Evolutionary conservation across 2,797 vertebrate genomes (phyloP), one percentile per base, ranked within the genome.

Genomic region (Sitta carolinensis): DNA sequence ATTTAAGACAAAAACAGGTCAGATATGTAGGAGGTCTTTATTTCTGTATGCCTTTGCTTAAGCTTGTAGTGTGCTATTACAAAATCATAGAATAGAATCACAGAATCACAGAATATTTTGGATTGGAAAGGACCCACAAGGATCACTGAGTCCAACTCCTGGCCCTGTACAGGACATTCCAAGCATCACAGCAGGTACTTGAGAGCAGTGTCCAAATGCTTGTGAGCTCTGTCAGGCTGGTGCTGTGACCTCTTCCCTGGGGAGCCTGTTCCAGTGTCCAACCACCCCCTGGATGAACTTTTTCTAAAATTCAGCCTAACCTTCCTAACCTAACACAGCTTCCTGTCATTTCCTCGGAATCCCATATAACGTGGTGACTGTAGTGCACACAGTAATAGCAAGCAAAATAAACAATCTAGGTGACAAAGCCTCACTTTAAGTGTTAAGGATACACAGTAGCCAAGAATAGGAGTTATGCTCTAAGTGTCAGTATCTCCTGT

Each of bases 31-130:
- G 48, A 90, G 48, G 9, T 59, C 21, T 73, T 89, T 70, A 25
- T 58, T 94, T 83, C 50, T 68, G 14, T 52, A 16, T 11, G 9
- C 11, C n/a, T 64, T 85, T 85, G 59, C 54, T 87, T 94, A 85
- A 87, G 51, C 9, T 68, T 68, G 54, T 61, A 54, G 32, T 12
- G 12, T 40, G 43, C 40, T 86, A 57, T 78, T 76, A 59, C 36
- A 90, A 88, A 91, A 78, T 34, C 64, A 22, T 8, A 19, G 38
- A n/a, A 34, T 11, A 45, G 29, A 77, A 34, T 69, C 16, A 36
- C 2, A 67, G 40, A 67, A 54, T 50, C 34, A 38, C 19, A 78
- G 36, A 70, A 63, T 48, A 26, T 19, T 64, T 12, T 58, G 58
- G 55, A 17, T 21, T 45, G 38, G 38, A 51, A 70, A 11, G 50